Evolutionary conservation across 2,113 vertebrate species (phyloP).

Genomic region (Orientallactaga bullata): DNA sequence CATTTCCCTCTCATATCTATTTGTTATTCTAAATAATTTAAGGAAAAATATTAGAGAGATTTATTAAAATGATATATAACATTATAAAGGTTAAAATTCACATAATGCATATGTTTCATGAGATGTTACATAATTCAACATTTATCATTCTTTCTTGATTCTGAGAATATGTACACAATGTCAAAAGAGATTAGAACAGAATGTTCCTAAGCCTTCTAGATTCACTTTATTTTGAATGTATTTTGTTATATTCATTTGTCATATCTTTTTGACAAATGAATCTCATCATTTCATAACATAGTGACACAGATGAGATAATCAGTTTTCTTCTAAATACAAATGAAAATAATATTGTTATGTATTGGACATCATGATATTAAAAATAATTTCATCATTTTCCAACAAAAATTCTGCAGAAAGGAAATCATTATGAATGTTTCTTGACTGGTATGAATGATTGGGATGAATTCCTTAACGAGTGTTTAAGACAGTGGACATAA

Average conservation of each 20-base stretch:
- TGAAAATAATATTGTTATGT: not conserved
- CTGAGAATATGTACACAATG: not conserved
- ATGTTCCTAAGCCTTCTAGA: not conserved
- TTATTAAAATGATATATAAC: slow-evolving; percentile 24
- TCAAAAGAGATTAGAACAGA: not conserved
- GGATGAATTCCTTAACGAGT: not conserved
- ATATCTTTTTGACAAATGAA: slow-evolving; percentile 16
- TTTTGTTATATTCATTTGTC: slow-evolving; percentile 38
- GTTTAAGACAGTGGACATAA: not conserved
- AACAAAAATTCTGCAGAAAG: not conserved
- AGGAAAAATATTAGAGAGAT: not conserved
- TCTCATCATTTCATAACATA: not conserved
- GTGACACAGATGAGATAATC: not conserved
- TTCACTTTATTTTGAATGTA: not conserved
- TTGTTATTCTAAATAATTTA: not conserved
- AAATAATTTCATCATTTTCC: slow-evolving; percentile 21
- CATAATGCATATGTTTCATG: not conserved
- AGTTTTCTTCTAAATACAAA: slow-evolving; percentile 34
- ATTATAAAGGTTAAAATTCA: not conserved
- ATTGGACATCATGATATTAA: not conserved
- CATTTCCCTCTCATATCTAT: not conserved
- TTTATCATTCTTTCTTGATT: not conserved
- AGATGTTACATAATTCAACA: not conserved
- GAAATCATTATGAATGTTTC: not conserved
- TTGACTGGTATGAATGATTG: not conserved